Conservation (phyloP, 2,113 vertebrate genomes). For the Coracopsis vasa region DNA sequence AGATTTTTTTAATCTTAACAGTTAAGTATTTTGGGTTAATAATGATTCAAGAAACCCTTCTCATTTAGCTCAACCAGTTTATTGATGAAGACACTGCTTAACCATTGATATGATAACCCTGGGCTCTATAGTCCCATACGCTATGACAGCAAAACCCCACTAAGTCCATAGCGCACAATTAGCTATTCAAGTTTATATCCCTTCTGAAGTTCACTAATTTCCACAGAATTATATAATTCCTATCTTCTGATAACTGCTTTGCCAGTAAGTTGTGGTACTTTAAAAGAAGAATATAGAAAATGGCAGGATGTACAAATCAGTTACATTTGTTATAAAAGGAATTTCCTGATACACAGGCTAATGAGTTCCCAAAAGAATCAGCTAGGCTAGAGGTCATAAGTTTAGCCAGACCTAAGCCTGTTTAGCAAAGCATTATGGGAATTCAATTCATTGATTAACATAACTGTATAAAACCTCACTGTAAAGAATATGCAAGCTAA, state of each 20-base stretch:
- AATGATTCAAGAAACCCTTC: not conserved
- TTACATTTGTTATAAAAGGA: not conserved
- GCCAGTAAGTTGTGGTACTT: not conserved
- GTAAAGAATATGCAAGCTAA: not conserved
- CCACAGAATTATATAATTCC: not conserved
- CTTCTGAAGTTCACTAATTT: not conserved
- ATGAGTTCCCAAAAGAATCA: slow-evolving; percentile 46
- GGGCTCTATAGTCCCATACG: not conserved
- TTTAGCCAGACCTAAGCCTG: not conserved
- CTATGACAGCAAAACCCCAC: not conserved
- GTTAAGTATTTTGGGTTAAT: not conserved
- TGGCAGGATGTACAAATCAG: not conserved
- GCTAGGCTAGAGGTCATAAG: not conserved
- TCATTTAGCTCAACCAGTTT: not conserved
- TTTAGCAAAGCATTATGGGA: not conserved
- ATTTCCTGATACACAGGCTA: not conserved
- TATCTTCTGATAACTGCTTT: not conserved
- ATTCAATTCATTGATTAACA: not conserved
- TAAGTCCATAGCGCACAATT: not conserved
- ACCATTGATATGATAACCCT: not conserved
- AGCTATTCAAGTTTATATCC: not conserved
- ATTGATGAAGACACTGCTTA: not conserved
- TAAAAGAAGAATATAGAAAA: not conserved
- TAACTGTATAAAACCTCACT: not conserved
- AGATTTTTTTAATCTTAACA: not conserved